A percentile compares a stretch with the other conserved stretches of the same genome.
Evolutionary conservation across 2,888 invertebrate species (phyloP).

Genomic region (Leptothorax acervorum): DNA sequence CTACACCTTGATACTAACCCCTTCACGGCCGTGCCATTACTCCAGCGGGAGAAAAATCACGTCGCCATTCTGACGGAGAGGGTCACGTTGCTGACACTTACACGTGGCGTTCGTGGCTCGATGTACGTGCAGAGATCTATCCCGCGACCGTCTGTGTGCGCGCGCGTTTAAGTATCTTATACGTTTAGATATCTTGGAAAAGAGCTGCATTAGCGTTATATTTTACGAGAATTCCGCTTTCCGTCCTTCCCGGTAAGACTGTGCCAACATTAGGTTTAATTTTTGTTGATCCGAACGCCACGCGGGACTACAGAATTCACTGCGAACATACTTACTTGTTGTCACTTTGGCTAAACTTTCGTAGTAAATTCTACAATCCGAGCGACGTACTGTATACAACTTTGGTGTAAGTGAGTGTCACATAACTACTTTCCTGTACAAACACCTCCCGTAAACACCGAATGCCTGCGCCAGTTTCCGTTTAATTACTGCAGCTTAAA

Average conservation of each 20-base stretch:
- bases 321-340: slow-evolving; percentile 4
- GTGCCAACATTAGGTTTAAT: not conserved
- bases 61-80: not conserved
- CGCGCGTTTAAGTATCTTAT: not conserved
- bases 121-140: not conserved
- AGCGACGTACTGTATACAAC: not conserved
- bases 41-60: slow-evolving; percentile 32
- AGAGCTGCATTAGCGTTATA: not conserved
- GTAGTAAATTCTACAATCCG: slow-evolving; percentile 14
- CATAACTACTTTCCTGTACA: slow-evolving; percentile 16
- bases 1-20: slow-evolving; percentile 23
- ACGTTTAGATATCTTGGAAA: not conserved
- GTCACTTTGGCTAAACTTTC: slow-evolving; percentile 14
- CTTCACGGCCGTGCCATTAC: slow-evolving; percentile 30
- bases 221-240: not conserved
- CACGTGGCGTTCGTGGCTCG: not conserved
- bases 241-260: no score
- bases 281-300: not conserved
- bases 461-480: not conserved
- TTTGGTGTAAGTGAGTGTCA: slow-evolving; percentile 17
- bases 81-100: not conserved
- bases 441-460: slow-evolving; percentile 13
- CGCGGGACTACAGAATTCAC: not conserved
- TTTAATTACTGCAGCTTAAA: slow-evolving; percentile 32
- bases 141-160: not conserved